phyloP scores from a whole-genome alignment of 2,888 invertebrate species.

The Cenopis cana region DNA sequence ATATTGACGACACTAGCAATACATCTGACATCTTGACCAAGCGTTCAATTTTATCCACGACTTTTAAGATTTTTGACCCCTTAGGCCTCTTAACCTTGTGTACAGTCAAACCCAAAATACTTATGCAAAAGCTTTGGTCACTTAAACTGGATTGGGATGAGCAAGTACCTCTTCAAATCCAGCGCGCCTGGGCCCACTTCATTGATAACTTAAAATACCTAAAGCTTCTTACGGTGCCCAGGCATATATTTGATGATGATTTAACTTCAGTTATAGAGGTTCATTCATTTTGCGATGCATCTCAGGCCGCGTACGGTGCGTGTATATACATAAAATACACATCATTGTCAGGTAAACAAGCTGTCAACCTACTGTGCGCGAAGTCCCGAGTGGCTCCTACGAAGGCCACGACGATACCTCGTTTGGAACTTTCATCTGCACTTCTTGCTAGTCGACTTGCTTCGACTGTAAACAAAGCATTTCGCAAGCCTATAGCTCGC shows the following conservation, averaged over 20 bases:
- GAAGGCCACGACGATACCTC: neutral
- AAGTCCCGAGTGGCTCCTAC: neutral
- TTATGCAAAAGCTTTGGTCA: slow-evolving; percentile 3
- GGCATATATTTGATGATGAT: neutral
- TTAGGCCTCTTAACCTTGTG: slow-evolving; percentile 2
- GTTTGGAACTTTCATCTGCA: neutral
- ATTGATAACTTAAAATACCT: too few relatives aligned
- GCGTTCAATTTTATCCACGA: too few relatives aligned
- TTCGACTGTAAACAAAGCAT: too few relatives aligned
- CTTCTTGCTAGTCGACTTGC: slow-evolving; percentile 3
- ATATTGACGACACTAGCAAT: slow-evolving; percentile 3
- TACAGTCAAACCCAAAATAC: slow-evolving; percentile 11
- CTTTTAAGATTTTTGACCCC: slow-evolving; percentile 13
- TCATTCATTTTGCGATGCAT: neutral
- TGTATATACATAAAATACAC: neutral
- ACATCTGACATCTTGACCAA: slow-evolving; percentile 7
- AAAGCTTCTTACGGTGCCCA: neutral
- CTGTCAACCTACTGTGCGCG: too few relatives aligned
- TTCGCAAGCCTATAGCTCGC: too few relatives aligned
- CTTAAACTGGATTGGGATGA: slow-evolving; percentile 9
- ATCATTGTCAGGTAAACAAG: neutral
- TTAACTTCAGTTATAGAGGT: neutral
- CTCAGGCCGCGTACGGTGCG: slow-evolving; percentile 1
- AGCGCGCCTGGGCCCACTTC: neutral
- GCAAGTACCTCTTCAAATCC: neutral